Conservation (phyloP, 2,113 vertebrate species). For the sheep (Ovis aries) region DNA sequence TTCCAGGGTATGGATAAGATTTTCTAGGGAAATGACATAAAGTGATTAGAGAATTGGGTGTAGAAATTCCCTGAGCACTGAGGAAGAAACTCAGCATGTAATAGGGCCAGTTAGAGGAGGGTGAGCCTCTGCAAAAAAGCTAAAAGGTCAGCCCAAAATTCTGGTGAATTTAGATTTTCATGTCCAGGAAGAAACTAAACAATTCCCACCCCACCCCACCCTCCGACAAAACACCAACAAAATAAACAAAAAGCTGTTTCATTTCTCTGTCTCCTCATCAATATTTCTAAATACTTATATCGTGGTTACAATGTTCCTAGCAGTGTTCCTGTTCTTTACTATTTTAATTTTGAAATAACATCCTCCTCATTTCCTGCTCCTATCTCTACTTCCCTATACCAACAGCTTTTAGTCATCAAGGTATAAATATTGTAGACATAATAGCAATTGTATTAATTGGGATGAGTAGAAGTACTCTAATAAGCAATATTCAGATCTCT, state of each 20-base stretch:
- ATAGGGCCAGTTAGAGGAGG: background rate
- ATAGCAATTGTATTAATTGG: background rate
- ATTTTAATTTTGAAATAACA: background rate
- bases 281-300: background rate
- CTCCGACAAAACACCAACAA: background rate
- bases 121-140: background rate
- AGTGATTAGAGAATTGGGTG: background rate
- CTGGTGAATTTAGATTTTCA: background rate
- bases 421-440: background rate
- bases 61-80: background rate
- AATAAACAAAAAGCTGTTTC: background rate
- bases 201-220: background rate
- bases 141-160: background rate
- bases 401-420: background rate
- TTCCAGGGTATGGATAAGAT: background rate
- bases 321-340: background rate
- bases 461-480: background rate
- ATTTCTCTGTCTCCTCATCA: background rate
- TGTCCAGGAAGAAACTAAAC: background rate
- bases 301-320: background rate
- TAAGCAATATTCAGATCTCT: background rate
- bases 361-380: background rate
- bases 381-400: background rate
- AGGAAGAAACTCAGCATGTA: background rate
- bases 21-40: background rate